Percentiles rank a stretch among this genome's conserved stretches.
Evolutionary conservation across 2,113 vertebrate genomes (phyloP).

Genomic region (Podocnemis expansa): DNA sequence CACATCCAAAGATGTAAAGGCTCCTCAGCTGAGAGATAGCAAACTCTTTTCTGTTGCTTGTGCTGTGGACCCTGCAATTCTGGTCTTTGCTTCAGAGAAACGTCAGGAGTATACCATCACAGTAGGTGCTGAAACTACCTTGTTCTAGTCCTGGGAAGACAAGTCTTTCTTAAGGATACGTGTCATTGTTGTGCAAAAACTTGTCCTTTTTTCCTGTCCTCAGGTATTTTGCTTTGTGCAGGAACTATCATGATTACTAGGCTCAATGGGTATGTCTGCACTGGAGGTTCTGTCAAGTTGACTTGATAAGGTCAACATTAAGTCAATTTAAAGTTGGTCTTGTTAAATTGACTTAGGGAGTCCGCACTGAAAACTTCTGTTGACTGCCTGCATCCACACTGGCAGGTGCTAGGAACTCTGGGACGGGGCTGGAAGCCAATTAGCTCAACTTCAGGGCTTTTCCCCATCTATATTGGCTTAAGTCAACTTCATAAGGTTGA

Average conservation of each 20-base stretch:
- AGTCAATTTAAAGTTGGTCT: too few relatives aligned
- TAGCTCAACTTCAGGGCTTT: too few relatives aligned
- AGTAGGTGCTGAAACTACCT: neutral
- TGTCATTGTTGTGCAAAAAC: neutral
- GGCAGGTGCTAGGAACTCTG: too few relatives aligned
- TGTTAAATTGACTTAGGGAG: too few relatives aligned
- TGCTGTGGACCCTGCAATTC: neutral
- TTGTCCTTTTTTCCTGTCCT: neutral
- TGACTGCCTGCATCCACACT: too few relatives aligned
- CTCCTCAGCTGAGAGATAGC: accelerated
- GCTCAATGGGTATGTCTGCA: too few relatives aligned
- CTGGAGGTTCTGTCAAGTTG: too few relatives aligned
- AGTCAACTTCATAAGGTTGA: too few relatives aligned
- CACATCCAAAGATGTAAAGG: accelerated
- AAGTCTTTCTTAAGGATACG: neutral
- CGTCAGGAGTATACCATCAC: neutral
- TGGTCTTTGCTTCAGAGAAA: neutral
- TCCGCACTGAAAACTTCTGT: too few relatives aligned
- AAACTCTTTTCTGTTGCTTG: accelerated
- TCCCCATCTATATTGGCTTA: too few relatives aligned
- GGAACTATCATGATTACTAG: accelerated
- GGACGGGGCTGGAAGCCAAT: too few relatives aligned
- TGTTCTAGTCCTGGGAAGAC: neutral
- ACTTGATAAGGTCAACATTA: too few relatives aligned
- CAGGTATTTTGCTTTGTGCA: neutral